Conservation (phyloP, 1,140 invertebrate genomes). For the Drosophila rufa region DNA sequence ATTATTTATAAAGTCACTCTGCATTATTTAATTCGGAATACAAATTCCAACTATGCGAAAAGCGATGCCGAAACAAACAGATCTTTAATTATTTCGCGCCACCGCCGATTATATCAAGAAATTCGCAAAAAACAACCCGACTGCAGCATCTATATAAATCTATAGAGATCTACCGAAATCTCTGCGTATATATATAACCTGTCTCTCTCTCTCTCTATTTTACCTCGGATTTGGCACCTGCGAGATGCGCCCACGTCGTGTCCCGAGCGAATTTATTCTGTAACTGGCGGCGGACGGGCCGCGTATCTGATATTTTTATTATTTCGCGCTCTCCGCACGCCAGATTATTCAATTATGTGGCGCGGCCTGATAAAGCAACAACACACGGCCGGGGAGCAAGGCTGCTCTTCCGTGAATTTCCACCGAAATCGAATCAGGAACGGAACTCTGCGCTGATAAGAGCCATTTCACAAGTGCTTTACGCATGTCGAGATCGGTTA, state of each 20-base stretch:
- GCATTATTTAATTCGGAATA: conserved; percentile 3
- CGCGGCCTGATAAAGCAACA: conserved; percentile 21
- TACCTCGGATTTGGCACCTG: conserved; percentile 39
- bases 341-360: conserved; percentile 59
- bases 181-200: not conserved
- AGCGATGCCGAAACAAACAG: conserved; percentile 8
- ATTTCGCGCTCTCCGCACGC: conserved; percentile 42
- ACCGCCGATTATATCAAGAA: conserved; percentile 13
- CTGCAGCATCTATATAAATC: conserved; percentile 14
- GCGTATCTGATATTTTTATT: conserved; percentile 53
- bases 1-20: conserved; percentile 11
- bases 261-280: conserved; percentile 46
- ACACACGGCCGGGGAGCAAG: conserved; percentile 9
- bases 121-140: conserved; percentile 8
- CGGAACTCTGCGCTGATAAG: conserved; percentile 41
- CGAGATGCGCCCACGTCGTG: conserved; percentile 46
- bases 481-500: conserved; percentile 57
- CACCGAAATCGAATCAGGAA: conserved; percentile 23
- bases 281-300: conserved; percentile 41
- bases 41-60: not conserved
- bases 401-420: conserved; percentile 41
- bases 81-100: conserved; percentile 19
- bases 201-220: conserved; percentile 8
- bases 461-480: conserved; percentile 56
- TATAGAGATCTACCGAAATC: conserved; percentile 5